phyloP scores from a whole-genome alignment of 2,888 invertebrate genomes.

The Sinohyriopsis cumingii region DNA sequence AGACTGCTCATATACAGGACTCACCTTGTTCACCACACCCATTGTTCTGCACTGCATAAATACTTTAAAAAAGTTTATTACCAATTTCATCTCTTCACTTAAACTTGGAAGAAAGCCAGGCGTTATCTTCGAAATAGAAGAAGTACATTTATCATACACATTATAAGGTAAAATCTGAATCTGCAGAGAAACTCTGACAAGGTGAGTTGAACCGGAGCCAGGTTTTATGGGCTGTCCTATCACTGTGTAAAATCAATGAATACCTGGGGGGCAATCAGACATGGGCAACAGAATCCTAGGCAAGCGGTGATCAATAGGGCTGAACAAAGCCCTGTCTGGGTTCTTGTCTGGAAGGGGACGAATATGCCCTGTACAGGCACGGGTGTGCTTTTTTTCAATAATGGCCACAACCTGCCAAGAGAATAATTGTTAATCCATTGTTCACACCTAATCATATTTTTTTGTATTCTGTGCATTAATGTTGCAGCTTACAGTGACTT shows the following conservation, averaged over 20 bases:
- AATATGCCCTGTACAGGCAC: constrained; percentile 83
- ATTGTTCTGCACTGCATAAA: too few relatives aligned
- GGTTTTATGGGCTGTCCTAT: too few relatives aligned
- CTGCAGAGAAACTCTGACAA: too few relatives aligned
- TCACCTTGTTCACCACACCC: too few relatives aligned
- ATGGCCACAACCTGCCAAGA: constrained; percentile 82
- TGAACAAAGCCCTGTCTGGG: constrained; percentile 79
- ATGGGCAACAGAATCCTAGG: constrained; percentile 83
- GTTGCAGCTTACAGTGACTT: background rate
- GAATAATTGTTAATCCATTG: background rate
- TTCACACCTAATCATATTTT: background rate
- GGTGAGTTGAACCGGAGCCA: too few relatives aligned
- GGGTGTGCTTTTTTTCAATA: constrained; percentile 81
- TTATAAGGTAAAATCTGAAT: too few relatives aligned
- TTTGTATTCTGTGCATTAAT: background rate
- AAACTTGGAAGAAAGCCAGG: too few relatives aligned
- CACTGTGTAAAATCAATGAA: background rate
- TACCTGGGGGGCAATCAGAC: constrained; percentile 76
- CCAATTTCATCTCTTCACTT: too few relatives aligned
- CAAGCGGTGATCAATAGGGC: constrained; percentile 85
- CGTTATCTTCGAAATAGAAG: too few relatives aligned
- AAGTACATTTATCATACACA: too few relatives aligned
- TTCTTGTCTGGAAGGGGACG: constrained; percentile 77
- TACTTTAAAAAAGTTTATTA: too few relatives aligned
- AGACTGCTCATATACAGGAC: too few relatives aligned